Evolutionary conservation across 2,113 vertebrate genomes (phyloP).

Genomic region (Synodontis membranacea): DNA sequence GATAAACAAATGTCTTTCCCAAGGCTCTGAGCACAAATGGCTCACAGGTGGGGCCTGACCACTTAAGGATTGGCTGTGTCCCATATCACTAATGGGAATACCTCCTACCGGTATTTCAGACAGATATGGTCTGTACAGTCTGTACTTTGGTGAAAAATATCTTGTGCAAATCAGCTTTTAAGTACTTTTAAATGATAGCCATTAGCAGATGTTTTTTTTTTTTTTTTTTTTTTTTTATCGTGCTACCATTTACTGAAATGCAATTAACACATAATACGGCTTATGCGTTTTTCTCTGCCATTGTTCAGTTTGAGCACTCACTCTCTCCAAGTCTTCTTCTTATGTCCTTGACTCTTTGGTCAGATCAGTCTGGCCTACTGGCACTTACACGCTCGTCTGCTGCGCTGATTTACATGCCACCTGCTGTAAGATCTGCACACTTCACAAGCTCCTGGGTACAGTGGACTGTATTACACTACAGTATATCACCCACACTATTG

Average conservation of each 20-base stretch:
- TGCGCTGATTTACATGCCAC: slow-evolving; percentile 35
- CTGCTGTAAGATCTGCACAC: slow-evolving; percentile 21
- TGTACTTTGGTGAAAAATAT: background rate
- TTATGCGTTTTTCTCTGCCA: background rate
- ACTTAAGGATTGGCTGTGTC: slow-evolving; percentile 34
- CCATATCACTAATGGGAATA: slow-evolving; percentile 13
- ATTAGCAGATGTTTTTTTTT: background rate
- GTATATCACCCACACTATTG: background rate
- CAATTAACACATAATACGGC: background rate
- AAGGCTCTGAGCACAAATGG: background rate
- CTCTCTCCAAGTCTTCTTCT: slow-evolving; percentile 17
- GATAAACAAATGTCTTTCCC: slow-evolving; percentile 9
- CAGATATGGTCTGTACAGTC: background rate
- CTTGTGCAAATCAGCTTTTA: background rate
- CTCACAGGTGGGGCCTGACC: slow-evolving; percentile 15
- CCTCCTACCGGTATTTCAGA: background rate
- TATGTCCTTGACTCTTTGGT: slow-evolving; percentile 49
- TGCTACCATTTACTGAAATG: background rate
- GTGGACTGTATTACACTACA: slow-evolving; percentile 22
- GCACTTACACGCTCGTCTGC: slow-evolving; percentile 38
- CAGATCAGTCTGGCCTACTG: slow-evolving; percentile 21
- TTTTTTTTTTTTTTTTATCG: background rate
- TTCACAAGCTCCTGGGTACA: slow-evolving; percentile 39
- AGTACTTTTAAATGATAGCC: background rate
- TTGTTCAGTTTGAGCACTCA: background rate